Conservation (phyloP, 2,797 vertebrate species). For the Adrianichthys oophorus region DNA sequence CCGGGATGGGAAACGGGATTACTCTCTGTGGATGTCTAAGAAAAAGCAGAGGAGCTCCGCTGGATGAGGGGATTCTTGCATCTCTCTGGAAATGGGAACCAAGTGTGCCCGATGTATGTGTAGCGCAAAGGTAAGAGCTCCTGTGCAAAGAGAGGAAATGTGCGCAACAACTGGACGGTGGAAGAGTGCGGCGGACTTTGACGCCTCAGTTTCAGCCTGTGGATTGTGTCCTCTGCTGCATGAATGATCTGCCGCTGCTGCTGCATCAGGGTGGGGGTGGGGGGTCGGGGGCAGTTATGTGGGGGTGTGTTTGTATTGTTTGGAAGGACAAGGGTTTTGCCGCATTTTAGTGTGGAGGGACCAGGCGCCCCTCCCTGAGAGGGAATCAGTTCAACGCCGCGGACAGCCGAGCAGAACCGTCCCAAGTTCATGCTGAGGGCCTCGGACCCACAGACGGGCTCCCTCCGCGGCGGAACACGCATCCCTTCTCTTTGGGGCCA, state of each 20-base stretch:
- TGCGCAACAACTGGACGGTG: slow-evolving; percentile 6
- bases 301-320: slow-evolving; percentile 15
- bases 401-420: not conserved
- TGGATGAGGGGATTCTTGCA: slow-evolving; percentile 74
- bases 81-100: slow-evolving; percentile 76
- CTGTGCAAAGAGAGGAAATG: slow-evolving; percentile 13
- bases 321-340: slow-evolving; percentile 57
- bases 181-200: slow-evolving; percentile 21
- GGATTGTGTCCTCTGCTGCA: slow-evolving; percentile 46
- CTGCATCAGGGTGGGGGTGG: slow-evolving; percentile 39
- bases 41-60: slow-evolving; percentile 50
- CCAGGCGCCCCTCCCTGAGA: not conserved
- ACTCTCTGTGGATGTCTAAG: slow-evolving; percentile 71
- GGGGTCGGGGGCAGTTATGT: slow-evolving; percentile 19
- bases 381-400: no score
- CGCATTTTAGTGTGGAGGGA: slow-evolving; percentile 54
- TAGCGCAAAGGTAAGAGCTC: slow-evolving; percentile 78
- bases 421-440: slow-evolving; percentile 2
- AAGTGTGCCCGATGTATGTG: slow-evolving; percentile 63
- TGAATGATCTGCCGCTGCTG: slow-evolving; percentile 41
- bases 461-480: no score
- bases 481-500: not conserved
- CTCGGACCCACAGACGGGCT: no score
- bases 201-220: slow-evolving; percentile 57
- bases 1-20: slow-evolving; percentile 81